These are phyloP conservation scores for Elmis aenea DNA, from an alignment of 2,888 invertebrate species.

Conservation along the genomic window DNA sequence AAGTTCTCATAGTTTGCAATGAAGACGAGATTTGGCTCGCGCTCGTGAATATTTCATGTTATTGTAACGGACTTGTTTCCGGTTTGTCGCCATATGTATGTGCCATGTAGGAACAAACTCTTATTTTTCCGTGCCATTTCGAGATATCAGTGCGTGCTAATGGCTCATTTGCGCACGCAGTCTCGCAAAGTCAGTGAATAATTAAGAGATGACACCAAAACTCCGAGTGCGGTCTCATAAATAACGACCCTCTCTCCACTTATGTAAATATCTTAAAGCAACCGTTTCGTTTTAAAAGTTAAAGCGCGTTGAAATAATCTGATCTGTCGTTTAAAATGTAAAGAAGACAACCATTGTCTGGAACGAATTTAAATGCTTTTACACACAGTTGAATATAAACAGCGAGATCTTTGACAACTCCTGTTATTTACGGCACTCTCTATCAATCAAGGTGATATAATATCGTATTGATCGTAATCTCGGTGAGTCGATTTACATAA, in stretches of 20 bases:
- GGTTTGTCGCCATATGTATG: no score
- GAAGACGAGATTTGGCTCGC: no score
- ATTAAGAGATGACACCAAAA: conserved; percentile 32
- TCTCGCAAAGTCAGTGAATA: conserved; percentile 28
- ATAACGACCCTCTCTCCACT: conserved; percentile 22
- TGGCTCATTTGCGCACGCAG: conserved; percentile 25
- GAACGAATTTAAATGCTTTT: conserved; percentile 22
- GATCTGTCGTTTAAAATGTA: conserved; percentile 17
- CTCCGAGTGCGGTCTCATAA: conserved; percentile 29
- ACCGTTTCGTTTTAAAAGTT: conserved; percentile 23
- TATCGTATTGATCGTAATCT: no score
- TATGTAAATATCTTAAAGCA: conserved; percentile 24
- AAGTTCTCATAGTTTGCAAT: no score
- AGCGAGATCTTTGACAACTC: conserved; percentile 17
- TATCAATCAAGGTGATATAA: conserved; percentile 13
- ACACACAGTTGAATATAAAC: conserved; percentile 20
- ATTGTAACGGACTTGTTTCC: no score
- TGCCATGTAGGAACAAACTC: no score
- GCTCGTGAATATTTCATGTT: no score
- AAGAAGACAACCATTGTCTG: conserved; percentile 18
- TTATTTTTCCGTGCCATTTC: conserved; percentile 2
- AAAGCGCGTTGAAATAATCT: conserved; percentile 22
- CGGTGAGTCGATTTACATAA: no score
- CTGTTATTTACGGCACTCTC: conserved; percentile 12
- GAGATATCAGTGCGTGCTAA: conserved; percentile 22